Evolutionary conservation across 2,888 invertebrate species (phyloP).

Genomic region (Notocelia uddmanniana): DNA sequence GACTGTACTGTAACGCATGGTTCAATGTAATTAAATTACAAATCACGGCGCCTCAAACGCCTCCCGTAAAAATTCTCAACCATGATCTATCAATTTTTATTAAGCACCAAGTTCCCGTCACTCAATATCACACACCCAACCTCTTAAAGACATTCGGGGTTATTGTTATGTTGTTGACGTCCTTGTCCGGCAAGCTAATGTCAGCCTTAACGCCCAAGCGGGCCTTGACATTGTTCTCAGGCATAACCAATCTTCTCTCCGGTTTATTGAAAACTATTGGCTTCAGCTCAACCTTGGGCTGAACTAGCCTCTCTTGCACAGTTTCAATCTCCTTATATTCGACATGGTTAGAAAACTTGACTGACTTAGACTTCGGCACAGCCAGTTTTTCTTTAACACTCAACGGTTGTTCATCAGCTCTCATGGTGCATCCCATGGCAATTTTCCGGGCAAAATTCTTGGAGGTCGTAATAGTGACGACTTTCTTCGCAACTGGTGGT

Average conservation of each 20-base stretch:
- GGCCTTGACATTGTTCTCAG: slow-evolving; percentile 68
- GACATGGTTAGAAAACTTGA: slow-evolving; percentile 77
- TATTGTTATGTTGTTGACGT: slow-evolving; percentile 67
- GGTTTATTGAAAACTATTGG: slow-evolving; percentile 75
- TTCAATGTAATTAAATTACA: too few species aligned
- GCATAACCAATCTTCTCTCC: slow-evolving; percentile 76
- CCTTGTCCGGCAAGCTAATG: not conserved
- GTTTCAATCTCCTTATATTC: slow-evolving; percentile 80
- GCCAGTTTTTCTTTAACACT: slow-evolving; percentile 77
- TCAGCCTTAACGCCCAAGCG: slow-evolving; percentile 67
- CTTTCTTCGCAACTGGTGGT: slow-evolving; percentile 60
- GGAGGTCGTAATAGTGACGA: slow-evolving; percentile 69
- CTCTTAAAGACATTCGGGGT: slow-evolving; percentile 76
- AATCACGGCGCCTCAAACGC: not conserved
- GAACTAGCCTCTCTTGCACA: slow-evolving; percentile 47
- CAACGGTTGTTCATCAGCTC: slow-evolving; percentile 77
- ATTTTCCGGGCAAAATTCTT: slow-evolving; percentile 70
- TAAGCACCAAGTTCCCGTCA: not conserved
- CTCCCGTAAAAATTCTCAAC: not conserved
- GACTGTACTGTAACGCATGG: too few species aligned
- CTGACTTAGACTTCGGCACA: slow-evolving; percentile 71
- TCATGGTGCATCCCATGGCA: slow-evolving; percentile 73
- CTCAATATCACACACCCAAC: slow-evolving; percentile 60
- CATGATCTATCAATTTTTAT: not conserved
- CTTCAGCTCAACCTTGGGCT: slow-evolving; percentile 50